Percentiles rank a stretch among this genome's conserved stretches.
Conservation (phyloP, 2,797 vertebrate species). For the Mycteria americana region DNA sequence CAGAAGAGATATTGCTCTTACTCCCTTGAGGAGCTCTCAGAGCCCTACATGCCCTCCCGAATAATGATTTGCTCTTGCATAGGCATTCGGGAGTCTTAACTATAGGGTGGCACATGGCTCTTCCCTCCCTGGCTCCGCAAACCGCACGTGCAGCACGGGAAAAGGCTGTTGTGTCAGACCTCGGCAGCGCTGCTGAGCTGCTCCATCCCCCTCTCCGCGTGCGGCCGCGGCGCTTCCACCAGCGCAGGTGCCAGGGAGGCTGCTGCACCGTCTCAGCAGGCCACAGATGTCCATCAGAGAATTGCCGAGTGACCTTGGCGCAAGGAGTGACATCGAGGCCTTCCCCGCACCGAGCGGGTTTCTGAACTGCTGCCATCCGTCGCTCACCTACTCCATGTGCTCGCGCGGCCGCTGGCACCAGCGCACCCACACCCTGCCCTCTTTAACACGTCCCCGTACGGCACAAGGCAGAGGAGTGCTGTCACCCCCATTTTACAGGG, state of each 20-base stretch:
- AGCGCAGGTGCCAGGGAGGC: neutral
- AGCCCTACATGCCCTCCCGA: neutral
- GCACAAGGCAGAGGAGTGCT: neutral
- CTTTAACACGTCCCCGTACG: neutral
- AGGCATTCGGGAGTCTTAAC: neutral
- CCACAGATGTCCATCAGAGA: slow-evolving; percentile 1
- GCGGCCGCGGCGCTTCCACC: neutral
- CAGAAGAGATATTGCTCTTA: neutral
- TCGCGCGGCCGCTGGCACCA: neutral
- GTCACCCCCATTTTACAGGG: neutral
- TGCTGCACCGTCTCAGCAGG: slow-evolving; percentile 25
- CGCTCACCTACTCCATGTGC: neutral
- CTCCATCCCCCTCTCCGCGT: neutral
- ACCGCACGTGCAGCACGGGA: neutral
- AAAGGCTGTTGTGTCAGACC: neutral
- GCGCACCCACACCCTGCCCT: neutral
- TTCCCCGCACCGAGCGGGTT: neutral
- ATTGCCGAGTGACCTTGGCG: neutral
- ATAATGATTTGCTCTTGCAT: neutral
- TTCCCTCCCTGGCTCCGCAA: neutral
- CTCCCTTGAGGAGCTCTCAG: neutral
- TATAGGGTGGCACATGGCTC: neutral
- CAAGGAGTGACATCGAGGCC: neutral
- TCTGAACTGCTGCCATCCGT: neutral
- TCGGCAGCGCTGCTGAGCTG: neutral